A percentile compares a stretch with the other conserved stretches of the same genome.
These are phyloP conservation scores for Clupea harengus DNA, from an alignment of 2,113 vertebrate genomes.

Conservation along the genomic window DNA sequence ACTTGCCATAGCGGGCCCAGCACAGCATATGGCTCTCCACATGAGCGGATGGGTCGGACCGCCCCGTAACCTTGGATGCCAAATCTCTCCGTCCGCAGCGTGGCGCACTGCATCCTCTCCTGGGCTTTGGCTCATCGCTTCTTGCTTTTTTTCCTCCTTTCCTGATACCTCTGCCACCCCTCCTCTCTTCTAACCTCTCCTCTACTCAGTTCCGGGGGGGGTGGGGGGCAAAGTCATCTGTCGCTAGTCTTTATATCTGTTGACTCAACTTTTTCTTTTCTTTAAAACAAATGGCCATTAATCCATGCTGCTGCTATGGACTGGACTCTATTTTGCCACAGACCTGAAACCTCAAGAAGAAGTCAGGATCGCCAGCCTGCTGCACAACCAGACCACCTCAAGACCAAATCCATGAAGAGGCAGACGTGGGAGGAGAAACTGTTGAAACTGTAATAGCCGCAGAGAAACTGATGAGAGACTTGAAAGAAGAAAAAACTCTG, in stretches of 20 bases:
- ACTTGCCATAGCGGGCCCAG: constrained; percentile 26
- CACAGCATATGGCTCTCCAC: constrained; percentile 28
- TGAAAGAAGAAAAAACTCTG: not conserved
- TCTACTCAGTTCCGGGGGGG: constrained; percentile 28
- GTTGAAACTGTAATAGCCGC: not conserved
- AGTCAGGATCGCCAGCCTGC: constrained; percentile 52
- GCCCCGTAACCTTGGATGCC: constrained; percentile 30
- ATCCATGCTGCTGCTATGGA: constrained; percentile 74
- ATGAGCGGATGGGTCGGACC: constrained; percentile 13
- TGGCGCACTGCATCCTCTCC: constrained; percentile 16
- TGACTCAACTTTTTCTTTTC: not conserved
- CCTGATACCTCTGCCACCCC: constrained; percentile 24
- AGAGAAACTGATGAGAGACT: constrained; percentile 13
- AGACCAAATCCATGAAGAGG: constrained; percentile 34
- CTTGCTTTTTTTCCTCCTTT: constrained; percentile 18
- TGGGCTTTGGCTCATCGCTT: constrained; percentile 5
- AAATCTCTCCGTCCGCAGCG: constrained; percentile 15
- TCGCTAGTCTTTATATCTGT: constrained; percentile 29
- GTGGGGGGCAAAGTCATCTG: constrained; percentile 30
- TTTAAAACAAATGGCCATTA: constrained; percentile 63
- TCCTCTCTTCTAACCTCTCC: constrained; percentile 30
- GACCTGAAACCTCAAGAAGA: constrained; percentile 77
- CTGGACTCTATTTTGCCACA: constrained; percentile 71
- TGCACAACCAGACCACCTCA: constrained; percentile 62
- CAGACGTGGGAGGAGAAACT: constrained; percentile 36